These are phyloP conservation scores for Lytechinus variegatus DNA, from an alignment of 35 echinoderm and acorn worm species.

Conservation along the genomic window DNA sequence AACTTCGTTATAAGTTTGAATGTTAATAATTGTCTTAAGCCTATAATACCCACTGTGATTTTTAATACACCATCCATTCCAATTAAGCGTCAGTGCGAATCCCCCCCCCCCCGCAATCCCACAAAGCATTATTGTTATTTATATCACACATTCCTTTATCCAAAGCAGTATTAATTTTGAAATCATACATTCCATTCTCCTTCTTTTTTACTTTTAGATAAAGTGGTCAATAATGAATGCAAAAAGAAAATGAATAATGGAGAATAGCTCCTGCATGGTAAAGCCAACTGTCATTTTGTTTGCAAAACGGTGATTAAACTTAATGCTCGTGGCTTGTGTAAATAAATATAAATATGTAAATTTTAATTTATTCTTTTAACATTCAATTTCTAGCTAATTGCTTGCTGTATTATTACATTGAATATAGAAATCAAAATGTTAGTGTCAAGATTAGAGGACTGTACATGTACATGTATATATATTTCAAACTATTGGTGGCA, in stretches of 20 bases:
- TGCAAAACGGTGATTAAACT: too few species aligned
- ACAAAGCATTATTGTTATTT: neutral
- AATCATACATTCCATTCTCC: too few species aligned
- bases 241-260: too few species aligned
- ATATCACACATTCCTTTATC: neutral
- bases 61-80: neutral
- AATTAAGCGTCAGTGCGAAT: neutral
- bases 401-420: neutral
- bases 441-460: neutral
- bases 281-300: too few species aligned
- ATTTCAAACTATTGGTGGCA: too few species aligned
- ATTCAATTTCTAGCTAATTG: neutral
- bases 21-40: too few species aligned
- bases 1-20: too few species aligned
- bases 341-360: constrained; percentile 1
- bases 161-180: neutral
- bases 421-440: neutral
- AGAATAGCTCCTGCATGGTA: too few species aligned
- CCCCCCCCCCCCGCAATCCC: neutral
- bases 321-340: neutral
- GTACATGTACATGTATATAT: neutral
- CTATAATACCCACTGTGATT: too few species aligned
- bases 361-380: neutral
- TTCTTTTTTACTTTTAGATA: too few species aligned
- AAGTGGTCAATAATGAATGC: too few species aligned